phyloP scores from a whole-genome alignment of 2,888 invertebrate genomes.

The Zaprionus obscuricornis region DNA sequence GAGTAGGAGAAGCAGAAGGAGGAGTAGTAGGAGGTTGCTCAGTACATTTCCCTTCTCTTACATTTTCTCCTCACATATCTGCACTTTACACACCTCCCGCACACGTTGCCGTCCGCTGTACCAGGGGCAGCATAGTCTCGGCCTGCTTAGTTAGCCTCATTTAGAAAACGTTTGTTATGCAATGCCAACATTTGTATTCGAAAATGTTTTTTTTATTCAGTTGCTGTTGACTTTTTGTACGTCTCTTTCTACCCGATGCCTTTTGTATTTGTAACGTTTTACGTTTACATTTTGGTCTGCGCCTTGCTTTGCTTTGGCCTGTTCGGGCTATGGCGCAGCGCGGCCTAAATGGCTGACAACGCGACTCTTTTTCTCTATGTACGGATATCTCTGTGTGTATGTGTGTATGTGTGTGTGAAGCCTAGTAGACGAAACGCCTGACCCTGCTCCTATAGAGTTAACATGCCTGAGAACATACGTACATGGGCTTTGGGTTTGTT shows the following conservation, averaged over 20 bases:
- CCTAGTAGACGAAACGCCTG: too few species aligned
- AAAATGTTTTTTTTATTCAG: slow-evolving; percentile 78
- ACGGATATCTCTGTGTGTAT: too few species aligned
- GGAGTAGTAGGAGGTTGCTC: too few species aligned
- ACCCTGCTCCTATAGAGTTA: too few species aligned
- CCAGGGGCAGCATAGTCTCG: slow-evolving; percentile 21
- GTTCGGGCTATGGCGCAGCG: too few species aligned
- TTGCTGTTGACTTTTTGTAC: slow-evolving; percentile 69
- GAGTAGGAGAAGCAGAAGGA: too few species aligned
- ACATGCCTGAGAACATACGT: slow-evolving; percentile 47
- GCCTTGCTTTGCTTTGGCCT: slow-evolving; percentile 40
- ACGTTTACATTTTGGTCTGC: slow-evolving; percentile 19
- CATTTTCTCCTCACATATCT: slow-evolving; percentile 5
- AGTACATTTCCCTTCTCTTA: too few species aligned
- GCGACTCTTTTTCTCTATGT: slow-evolving; percentile 46
- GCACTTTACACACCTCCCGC: background rate
- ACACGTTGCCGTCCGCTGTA: slow-evolving; percentile 14
- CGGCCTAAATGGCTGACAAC: slow-evolving; percentile 75
- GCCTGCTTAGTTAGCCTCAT: slow-evolving; percentile 79
- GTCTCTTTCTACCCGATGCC: slow-evolving; percentile 28
- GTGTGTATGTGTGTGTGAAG: too few species aligned
- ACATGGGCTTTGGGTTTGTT: slow-evolving; percentile 67
- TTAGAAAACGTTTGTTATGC: slow-evolving; percentile 81
- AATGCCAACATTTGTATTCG: slow-evolving; percentile 82
- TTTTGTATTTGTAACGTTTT: slow-evolving; percentile 29